These are phyloP conservation scores for Chesias legatella DNA, from an alignment of 2,888 invertebrate species.

Conservation along the genomic window DNA sequence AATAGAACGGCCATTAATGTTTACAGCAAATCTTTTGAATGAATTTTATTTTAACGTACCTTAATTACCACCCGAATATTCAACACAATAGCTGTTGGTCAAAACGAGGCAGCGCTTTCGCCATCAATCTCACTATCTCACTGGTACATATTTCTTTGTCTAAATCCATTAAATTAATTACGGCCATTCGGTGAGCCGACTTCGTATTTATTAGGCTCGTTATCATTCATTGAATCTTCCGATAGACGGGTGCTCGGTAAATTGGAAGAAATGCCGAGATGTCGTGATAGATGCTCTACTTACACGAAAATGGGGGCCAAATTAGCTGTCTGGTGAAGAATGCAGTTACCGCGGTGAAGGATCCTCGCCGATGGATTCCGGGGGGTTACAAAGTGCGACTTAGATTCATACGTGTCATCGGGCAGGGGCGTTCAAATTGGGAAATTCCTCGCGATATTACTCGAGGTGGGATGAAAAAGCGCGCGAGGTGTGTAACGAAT, in stretches of 20 bases:
- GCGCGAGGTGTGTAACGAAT: conserved; percentile 32
- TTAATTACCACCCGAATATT: conserved; percentile 9
- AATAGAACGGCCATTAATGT: conserved; percentile 1
- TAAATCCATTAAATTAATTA: conserved; percentile 80
- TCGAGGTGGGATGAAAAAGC: conserved; percentile 49
- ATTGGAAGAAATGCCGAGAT: conserved; percentile 65
- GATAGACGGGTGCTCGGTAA: conserved; percentile 64
- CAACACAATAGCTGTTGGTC: conserved; percentile 47
- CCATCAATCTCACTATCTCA: conserved; percentile 76
- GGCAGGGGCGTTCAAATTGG: conserved; percentile 62
- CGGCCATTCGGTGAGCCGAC: conserved; percentile 72
- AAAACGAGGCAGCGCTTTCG: conserved; percentile 56
- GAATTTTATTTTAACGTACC: conserved; percentile 2
- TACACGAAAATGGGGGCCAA: conserved; percentile 72
- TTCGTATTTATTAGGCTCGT: conserved; percentile 78
- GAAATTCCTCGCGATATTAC: conserved; percentile 63
- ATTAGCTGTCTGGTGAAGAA: conserved; percentile 75
- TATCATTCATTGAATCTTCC: conserved; percentile 79
- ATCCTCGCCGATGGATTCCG: conserved; percentile 49
- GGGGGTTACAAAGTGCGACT: conserved; percentile 43
- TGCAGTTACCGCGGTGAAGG: conserved; percentile 72
- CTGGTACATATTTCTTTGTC: conserved; percentile 79
- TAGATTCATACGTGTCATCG: conserved; percentile 73
- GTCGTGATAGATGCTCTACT: conserved; percentile 69
- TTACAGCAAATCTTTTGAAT: background rate